Conservation (phyloP, 2,113 vertebrate genomes). For the Acanthisitta chloris region DNA sequence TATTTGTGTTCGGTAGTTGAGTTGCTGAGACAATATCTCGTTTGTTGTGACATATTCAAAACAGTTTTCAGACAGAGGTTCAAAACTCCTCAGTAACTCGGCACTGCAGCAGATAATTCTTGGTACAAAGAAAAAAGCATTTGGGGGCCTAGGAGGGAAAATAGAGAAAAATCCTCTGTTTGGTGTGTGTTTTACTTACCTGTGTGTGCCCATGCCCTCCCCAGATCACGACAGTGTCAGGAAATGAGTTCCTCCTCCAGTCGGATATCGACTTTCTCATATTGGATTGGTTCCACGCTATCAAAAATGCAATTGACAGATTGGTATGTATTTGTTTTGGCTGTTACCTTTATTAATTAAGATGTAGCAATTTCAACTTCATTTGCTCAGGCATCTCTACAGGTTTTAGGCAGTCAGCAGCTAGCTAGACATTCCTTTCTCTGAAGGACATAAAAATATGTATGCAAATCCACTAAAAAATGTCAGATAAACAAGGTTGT, state of each 20-base stretch:
- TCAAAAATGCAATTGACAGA: slow-evolving; percentile 86
- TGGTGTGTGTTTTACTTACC: slow-evolving; percentile 36
- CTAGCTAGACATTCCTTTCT: slow-evolving; percentile 28
- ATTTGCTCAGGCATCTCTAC: slow-evolving; percentile 37
- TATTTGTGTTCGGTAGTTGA: slow-evolving; percentile 55
- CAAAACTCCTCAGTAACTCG: slow-evolving; percentile 24
- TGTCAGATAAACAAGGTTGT: slow-evolving; percentile 54
- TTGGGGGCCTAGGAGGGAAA: background rate
- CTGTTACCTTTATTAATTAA: slow-evolving; percentile 79
- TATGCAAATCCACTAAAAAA: slow-evolving; percentile 52
- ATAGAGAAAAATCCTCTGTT: background rate
- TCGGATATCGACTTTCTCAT: slow-evolving; percentile 83
- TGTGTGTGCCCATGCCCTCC: slow-evolving; percentile 26
- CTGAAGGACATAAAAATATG: slow-evolving; percentile 40
- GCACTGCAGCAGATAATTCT: slow-evolving; percentile 48
- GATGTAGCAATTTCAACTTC: slow-evolving; percentile 68
- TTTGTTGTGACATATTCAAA: slow-evolving; percentile 68
- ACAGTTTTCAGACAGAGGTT: slow-evolving; percentile 62
- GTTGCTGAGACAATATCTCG: slow-evolving; percentile 66
- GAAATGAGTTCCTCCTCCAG: slow-evolving; percentile 86
- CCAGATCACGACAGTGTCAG: slow-evolving; percentile 84
- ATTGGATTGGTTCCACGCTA: slow-evolving; percentile 86
- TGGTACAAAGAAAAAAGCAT: background rate
- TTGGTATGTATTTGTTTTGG: slow-evolving; percentile 83
- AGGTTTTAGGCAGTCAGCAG: slow-evolving; percentile 56